These are phyloP conservation scores for Thumatha senex DNA, from an alignment of 2,888 invertebrate species.

Conservation along the genomic window DNA sequence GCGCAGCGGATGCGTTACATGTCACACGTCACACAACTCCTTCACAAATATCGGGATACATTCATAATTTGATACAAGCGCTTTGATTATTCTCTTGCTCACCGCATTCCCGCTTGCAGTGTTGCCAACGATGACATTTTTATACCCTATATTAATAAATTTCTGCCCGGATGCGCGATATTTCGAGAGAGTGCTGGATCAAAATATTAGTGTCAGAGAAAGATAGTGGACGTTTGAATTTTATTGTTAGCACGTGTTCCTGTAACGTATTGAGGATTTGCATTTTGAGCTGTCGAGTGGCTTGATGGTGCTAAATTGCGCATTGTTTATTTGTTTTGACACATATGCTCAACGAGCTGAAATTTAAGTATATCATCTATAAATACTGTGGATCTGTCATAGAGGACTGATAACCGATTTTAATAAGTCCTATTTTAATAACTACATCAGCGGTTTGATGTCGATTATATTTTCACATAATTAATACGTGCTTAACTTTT, in stretches of 20 bases:
- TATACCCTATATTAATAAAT: constrained; percentile 66
- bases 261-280: constrained; percentile 44
- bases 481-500: too few relatives aligned
- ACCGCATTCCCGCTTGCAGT: constrained; percentile 44
- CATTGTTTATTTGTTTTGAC: constrained; percentile 47
- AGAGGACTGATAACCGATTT: constrained; percentile 27
- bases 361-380: constrained; percentile 37
- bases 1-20: constrained; percentile 65
- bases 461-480: too few relatives aligned
- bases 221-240: constrained; percentile 49
- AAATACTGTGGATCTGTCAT: constrained; percentile 33
- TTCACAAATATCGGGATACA: constrained; percentile 76
- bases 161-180: constrained; percentile 63
- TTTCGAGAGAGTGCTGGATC: constrained; percentile 61
- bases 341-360: constrained; percentile 24
- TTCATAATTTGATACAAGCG: constrained; percentile 71
- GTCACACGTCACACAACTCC: constrained; percentile 74
- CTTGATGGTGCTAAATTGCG: constrained; percentile 45
- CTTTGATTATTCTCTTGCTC: constrained; percentile 63
- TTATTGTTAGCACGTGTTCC: constrained; percentile 67
- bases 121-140: constrained; percentile 69
- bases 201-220: constrained; percentile 59
- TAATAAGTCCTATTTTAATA: too few relatives aligned
- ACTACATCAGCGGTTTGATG: too few relatives aligned
- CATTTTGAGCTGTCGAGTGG: constrained; percentile 50